phyloP scores from a whole-genome alignment of 2,888 invertebrate species.

The Merodon equestris region DNA sequence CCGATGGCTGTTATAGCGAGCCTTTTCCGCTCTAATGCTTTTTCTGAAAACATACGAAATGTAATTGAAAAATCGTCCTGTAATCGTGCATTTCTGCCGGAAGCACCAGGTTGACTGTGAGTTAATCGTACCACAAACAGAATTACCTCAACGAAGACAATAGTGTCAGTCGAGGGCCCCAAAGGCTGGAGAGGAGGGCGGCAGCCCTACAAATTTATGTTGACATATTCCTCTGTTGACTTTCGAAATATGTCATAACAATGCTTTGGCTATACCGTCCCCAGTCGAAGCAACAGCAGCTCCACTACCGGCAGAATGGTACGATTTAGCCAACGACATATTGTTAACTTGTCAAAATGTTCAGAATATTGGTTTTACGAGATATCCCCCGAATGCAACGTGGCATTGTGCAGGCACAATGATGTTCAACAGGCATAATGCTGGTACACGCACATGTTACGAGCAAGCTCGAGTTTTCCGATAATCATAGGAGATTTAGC shows the following conservation, averaged over 20 bases:
- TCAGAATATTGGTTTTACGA: slow-evolving; percentile 50
- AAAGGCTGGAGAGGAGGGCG: background rate
- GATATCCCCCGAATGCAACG: slow-evolving; percentile 47
- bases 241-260: slow-evolving; percentile 23
- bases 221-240: slow-evolving; percentile 49
- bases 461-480: slow-evolving; percentile 25
- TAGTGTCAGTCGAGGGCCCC: background rate
- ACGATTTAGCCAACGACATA: slow-evolving; percentile 26
- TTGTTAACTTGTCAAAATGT: slow-evolving; percentile 51
- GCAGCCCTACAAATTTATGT: slow-evolving; percentile 35
- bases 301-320: background rate
- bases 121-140: too few relatives aligned
- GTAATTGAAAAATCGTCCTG: too few relatives aligned
- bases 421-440: slow-evolving; percentile 57
- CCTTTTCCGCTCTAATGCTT: too few relatives aligned
- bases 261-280: slow-evolving; percentile 28
- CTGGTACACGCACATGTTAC: slow-evolving; percentile 24
- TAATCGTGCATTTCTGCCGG: too few relatives aligned
- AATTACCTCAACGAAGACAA: too few relatives aligned
- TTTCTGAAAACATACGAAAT: too few relatives aligned
- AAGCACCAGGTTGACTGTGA: too few relatives aligned
- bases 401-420: slow-evolving; percentile 24
- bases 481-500: slow-evolving; percentile 46
- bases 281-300: slow-evolving; percentile 12
- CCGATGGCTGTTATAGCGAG: too few relatives aligned